Evolutionary conservation across 2,888 invertebrate genomes (phyloP).

Genomic region (Athrips mouffetella): DNA sequence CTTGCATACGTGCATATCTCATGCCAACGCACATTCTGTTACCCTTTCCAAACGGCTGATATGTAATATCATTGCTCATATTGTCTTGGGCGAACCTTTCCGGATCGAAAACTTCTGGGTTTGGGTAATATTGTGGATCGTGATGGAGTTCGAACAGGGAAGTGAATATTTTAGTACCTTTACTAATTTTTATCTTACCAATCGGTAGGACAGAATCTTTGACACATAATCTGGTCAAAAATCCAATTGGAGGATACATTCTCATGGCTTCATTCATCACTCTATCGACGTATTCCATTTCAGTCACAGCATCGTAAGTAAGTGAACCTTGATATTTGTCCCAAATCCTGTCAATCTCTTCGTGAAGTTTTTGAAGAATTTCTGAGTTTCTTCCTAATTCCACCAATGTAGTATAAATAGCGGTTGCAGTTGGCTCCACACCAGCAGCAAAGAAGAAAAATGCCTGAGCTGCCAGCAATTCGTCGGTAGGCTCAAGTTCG

Average conservation of each 20-base stretch:
- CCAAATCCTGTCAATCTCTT: conserved; percentile 48
- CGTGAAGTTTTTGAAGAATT: conserved; percentile 41
- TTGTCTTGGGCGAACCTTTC: conserved; percentile 47
- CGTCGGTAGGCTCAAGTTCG: conserved; percentile 50
- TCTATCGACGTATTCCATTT: conserved; percentile 51
- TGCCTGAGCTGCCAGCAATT: conserved; percentile 50
- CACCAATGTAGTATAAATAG: conserved; percentile 42
- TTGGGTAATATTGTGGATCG: conserved; percentile 56
- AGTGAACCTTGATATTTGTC: conserved; percentile 35
- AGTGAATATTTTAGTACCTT: conserved; percentile 43
- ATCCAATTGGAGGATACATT: conserved; percentile 48
- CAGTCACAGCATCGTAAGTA: conserved; percentile 39
- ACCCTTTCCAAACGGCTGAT: conserved; percentile 66
- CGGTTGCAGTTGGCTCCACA: conserved; percentile 53
- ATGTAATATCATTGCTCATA: conserved; percentile 39
- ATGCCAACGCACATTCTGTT: conserved; percentile 61
- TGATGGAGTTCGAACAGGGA: conserved; percentile 55
- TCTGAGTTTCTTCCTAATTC: conserved; percentile 51
- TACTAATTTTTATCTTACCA: conserved; percentile 48
- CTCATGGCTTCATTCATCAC: conserved; percentile 45
- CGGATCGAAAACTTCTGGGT: conserved; percentile 64
- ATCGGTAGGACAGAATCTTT: conserved; percentile 45
- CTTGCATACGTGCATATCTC: conserved; percentile 45
- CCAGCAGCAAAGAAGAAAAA: conserved; percentile 62
- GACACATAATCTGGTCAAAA: conserved; percentile 38